phyloP scores from a whole-genome alignment of 2,113 vertebrate genomes.

The Dicerorhinus sumatrensis region DNA sequence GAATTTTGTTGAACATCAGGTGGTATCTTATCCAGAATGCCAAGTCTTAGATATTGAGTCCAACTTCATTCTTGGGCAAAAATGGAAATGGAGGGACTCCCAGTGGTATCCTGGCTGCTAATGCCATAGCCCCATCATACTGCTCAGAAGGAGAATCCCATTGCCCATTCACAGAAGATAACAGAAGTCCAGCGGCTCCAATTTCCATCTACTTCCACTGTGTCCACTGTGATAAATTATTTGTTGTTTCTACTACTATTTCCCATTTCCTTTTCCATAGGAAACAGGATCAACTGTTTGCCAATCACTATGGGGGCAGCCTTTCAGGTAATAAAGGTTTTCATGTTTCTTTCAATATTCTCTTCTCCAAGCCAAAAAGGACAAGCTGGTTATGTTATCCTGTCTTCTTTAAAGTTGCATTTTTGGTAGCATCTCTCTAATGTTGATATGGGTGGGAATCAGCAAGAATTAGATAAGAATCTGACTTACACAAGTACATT shows the following conservation, averaged over 20 bases:
- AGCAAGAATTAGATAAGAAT: not conserved
- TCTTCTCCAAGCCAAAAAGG: not conserved
- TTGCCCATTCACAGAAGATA: not conserved
- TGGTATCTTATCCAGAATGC: not conserved
- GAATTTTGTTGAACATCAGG: not conserved
- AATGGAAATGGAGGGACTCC: not conserved
- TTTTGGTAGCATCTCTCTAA: slow-evolving; percentile 13
- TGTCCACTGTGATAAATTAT: not conserved
- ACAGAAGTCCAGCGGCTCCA: not conserved
- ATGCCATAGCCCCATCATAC: too few relatives aligned
- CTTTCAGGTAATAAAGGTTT: not conserved
- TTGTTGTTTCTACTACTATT: slow-evolving; percentile 4
- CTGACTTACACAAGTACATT: not conserved
- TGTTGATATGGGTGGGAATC: not conserved
- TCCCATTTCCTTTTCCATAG: not conserved
- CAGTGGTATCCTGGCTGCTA: not conserved
- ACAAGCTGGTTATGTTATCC: not conserved
- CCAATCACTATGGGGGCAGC: not conserved
- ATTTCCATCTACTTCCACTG: not conserved
- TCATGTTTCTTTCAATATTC: not conserved
- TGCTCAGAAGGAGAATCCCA: not conserved
- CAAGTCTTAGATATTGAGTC: not conserved
- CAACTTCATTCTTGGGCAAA: not conserved
- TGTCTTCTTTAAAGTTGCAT: not conserved
- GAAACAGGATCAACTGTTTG: not conserved